phyloP scores from a whole-genome alignment of 53 echinoderm and acorn worm genomes.

The Apostichopus leukothele region DNA sequence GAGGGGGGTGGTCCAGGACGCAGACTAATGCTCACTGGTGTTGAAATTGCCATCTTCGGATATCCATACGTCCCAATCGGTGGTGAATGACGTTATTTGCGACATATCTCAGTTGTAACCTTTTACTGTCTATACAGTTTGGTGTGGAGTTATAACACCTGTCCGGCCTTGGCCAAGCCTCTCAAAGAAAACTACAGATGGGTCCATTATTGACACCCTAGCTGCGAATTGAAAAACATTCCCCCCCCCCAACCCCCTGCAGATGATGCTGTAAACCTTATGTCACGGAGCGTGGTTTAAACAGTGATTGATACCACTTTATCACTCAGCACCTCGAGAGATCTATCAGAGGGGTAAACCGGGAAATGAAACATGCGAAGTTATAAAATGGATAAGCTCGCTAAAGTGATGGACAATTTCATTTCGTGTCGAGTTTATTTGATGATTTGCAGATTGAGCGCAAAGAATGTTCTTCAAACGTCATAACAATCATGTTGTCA shows the following conservation, averaged over 20 bases:
- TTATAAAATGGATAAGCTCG: not conserved
- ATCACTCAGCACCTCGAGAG: not conserved
- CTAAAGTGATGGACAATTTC: slow-evolving; percentile 10
- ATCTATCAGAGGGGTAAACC: not conserved
- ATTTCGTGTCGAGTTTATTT: not conserved
- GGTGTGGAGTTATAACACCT: not conserved
- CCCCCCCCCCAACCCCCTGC: not conserved
- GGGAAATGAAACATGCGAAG: not conserved
- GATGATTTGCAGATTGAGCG: not conserved
- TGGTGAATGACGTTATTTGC: too few relatives aligned
- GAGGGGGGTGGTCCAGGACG: too few relatives aligned
- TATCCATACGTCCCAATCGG: too few relatives aligned
- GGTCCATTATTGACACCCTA: not conserved
- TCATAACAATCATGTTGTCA: not conserved
- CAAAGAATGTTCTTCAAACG: not conserved
- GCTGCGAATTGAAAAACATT: not conserved
- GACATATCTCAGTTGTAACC: too few relatives aligned
- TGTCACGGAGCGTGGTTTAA: slow-evolving; percentile 1
- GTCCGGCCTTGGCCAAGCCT: not conserved
- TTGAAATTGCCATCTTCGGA: too few relatives aligned
- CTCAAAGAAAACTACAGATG: not conserved
- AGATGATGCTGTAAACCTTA: not conserved
- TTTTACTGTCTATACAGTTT: too few relatives aligned
- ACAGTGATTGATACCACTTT: slow-evolving; percentile 9
- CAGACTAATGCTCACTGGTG: too few relatives aligned